Base-by-base conservation (phyloP, 2,888 invertebrate species). In the Aporophyla nigra region DNA sequence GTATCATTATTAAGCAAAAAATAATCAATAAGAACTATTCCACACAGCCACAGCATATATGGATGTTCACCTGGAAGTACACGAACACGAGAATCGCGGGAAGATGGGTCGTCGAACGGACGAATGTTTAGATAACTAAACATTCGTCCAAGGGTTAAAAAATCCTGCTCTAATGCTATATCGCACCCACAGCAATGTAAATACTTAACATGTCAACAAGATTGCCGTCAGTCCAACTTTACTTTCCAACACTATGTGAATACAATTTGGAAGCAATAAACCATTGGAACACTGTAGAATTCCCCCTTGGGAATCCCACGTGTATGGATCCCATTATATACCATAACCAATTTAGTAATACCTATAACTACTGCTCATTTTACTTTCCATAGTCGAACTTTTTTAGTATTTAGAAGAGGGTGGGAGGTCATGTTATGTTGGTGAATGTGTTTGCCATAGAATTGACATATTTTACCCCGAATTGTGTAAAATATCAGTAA, bases 401-500 rank as follows among this genome's bases (percentile, higher is more conserved):
- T 69, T 27, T 71, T 71, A 24, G 16, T 46, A 46, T 61, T 21
- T 21, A 58, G 59, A 33, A 62, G 73, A 69, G 82, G 54, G 75
- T 40, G 76, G 84, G 49, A 87, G 91, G n/a, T 89, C 92, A 83
- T 67, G 58, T 69, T 86, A 89, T n/a, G 54, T 54, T 90, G 92
- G 93, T 78, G 65, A 72, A 78, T 79, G 80, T 88, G 85, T 86
- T 90, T 87, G 83, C 84, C 78, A 85, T 89, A 88, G 78, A 83
- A 87, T 84, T 85, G 88, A 90, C 90, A 93, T 92, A 92, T 88
- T 93, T 95, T 93, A 93, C 93, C 93, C 94, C 91, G 91, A 92
- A 93, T 91, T 82, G 87, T 87, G 76, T 82, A 85, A 88, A 91
- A 90, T 91, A 87, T 86, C 86, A 86, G 82, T 88, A 84, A 89